Percentiles rank a stretch among this genome's conserved stretches.
phyloP scores from a whole-genome alignment of 1,140 invertebrate species.

The Oedothorax gibbosus region DNA sequence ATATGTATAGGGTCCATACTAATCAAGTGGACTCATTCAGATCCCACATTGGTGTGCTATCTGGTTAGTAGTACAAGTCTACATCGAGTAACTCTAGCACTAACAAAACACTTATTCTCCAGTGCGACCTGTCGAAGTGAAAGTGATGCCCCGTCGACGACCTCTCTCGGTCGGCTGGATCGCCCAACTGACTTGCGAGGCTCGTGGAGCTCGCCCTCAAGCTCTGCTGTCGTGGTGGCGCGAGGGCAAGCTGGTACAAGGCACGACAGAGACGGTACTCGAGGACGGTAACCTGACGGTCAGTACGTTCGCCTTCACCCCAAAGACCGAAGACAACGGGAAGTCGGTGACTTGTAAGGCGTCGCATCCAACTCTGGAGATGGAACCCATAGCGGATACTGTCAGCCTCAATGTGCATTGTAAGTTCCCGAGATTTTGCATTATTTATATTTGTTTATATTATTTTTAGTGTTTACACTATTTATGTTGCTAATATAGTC shows the following conservation, averaged over 20 bases:
- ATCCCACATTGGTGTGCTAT: no score
- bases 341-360: slow-evolving; percentile 84
- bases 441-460: no score
- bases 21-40: no score
- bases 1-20: no score
- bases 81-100: no score
- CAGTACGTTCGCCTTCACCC: slow-evolving; percentile 67
- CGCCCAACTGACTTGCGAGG: slow-evolving; percentile 63
- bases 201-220: slow-evolving; percentile 63
- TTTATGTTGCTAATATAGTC: no score
- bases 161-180: slow-evolving; percentile 63
- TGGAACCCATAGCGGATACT: slow-evolving; percentile 78
- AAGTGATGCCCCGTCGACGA: slow-evolving; percentile 70
- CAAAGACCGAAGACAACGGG: slow-evolving; percentile 81
- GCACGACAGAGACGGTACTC: slow-evolving; percentile 58
- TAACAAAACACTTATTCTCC: background rate
- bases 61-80: no score
- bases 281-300: slow-evolving; percentile 62
- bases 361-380: slow-evolving; percentile 77
- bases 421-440: slow-evolving; percentile 71
- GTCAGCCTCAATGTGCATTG: slow-evolving; percentile 89
- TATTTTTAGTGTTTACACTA: no score
- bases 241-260: slow-evolving; percentile 50
- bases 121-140: slow-evolving; percentile 80
- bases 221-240: slow-evolving; percentile 65